These are phyloP conservation scores for Carassius auratus DNA, from an alignment of 2,113 vertebrate species.

Conservation along the genomic window DNA sequence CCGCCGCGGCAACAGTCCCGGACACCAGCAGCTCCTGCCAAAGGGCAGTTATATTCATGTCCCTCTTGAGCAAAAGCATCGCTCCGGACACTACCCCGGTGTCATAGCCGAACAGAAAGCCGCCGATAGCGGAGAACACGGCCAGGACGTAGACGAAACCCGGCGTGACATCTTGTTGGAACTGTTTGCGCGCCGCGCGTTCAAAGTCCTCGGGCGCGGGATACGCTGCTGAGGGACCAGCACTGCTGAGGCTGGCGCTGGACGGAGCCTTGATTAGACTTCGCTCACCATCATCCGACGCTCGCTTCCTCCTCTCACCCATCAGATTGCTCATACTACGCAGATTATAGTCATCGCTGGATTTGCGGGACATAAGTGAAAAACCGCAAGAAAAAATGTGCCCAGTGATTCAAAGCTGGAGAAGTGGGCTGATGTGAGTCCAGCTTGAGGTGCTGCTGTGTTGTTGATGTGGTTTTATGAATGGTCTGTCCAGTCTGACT, in stretches of 20 bases:
- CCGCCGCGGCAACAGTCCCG: slow-evolving; percentile 89
- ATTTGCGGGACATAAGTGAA: slow-evolving; percentile 89
- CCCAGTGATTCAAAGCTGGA: slow-evolving; percentile 19
- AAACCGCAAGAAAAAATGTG: slow-evolving; percentile 29
- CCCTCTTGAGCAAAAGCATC: slow-evolving; percentile 89
- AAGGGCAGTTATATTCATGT: slow-evolving; percentile 84
- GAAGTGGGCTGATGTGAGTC: background rate
- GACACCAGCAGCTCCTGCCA: slow-evolving; percentile 98
- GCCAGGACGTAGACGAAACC: slow-evolving; percentile 76
- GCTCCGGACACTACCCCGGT: slow-evolving; percentile 95
- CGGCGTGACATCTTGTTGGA: slow-evolving; percentile 88
- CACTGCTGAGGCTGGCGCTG: slow-evolving; percentile 81
- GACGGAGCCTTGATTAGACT: slow-evolving; percentile 84
- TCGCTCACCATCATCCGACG: slow-evolving; percentile 83
- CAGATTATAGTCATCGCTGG: slow-evolving; percentile 90
- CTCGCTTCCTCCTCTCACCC: slow-evolving; percentile 86
- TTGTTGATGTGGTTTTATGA: slow-evolving; percentile 16
- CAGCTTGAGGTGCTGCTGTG: background rate
- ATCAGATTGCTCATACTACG: slow-evolving; percentile 91
- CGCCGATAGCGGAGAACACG: slow-evolving; percentile 89
- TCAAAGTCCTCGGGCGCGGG: slow-evolving; percentile 81
- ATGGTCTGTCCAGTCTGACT: background rate
- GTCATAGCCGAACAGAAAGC: slow-evolving; percentile 96
- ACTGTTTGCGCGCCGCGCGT: slow-evolving; percentile 90
- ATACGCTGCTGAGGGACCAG: slow-evolving; percentile 23